Evolutionary conservation across 2,797 vertebrate species (phyloP).

Genomic region (Rhinoraja longicauda): DNA sequence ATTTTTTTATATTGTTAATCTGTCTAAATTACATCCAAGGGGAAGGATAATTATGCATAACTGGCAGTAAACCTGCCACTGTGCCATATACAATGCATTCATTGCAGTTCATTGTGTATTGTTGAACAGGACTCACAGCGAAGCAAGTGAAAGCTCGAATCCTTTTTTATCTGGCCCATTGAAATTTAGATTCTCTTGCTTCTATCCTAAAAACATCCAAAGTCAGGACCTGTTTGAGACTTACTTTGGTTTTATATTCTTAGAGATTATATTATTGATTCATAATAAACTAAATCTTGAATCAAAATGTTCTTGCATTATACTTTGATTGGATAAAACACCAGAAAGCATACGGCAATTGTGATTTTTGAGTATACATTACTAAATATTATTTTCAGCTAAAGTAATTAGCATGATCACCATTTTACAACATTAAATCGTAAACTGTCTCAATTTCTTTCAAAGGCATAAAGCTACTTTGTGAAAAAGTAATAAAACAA

Average conservation of each 20-base stretch:
- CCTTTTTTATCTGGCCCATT: not conserved
- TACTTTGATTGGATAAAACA: not conserved
- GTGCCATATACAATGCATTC: not conserved
- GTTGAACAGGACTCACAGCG: not conserved
- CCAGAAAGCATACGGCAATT: not conserved
- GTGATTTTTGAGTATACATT: not conserved
- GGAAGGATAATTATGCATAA: not conserved
- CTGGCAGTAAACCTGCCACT: not conserved
- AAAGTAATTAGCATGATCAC: not conserved
- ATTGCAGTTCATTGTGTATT: not conserved
- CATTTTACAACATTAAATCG: not conserved
- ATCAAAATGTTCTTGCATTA: not conserved
- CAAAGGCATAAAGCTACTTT: not conserved
- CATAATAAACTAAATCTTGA: not conserved
- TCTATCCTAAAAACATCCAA: not conserved
- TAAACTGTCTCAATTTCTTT: not conserved
- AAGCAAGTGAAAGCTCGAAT: not conserved
- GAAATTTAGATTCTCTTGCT: not conserved
- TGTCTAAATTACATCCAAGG: not conserved
- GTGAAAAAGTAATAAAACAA: not conserved
- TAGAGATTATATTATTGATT: not conserved
- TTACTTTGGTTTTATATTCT: not conserved
- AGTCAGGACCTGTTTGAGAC: not conserved
- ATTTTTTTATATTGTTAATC: not conserved
- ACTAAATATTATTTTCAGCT: not conserved